Conservation (phyloP, 2,888 invertebrate genomes). For the Bembecia ichneumoniformis region DNA sequence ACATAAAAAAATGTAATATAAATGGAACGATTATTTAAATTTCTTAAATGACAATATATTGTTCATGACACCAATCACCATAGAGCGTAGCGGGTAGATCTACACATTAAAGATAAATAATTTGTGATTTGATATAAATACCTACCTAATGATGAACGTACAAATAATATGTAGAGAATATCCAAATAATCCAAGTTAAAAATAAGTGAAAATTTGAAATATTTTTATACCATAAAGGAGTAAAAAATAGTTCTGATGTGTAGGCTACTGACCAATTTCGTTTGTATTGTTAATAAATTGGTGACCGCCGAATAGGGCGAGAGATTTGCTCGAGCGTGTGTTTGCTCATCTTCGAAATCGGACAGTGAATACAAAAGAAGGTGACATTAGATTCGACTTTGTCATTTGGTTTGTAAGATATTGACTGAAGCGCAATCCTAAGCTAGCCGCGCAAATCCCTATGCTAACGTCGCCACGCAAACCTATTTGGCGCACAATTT, state of each 20-base stretch:
- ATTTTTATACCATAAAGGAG: conserved; percentile 62
- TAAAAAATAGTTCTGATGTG: conserved; percentile 42
- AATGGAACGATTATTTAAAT: neutral
- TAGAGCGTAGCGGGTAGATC: conserved; percentile 35
- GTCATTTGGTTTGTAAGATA: too few species aligned
- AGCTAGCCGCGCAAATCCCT: too few species aligned
- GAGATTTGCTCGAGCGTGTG: conserved; percentile 14
- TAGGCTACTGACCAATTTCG: conserved; percentile 51
- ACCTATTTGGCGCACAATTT: conserved; percentile 43
- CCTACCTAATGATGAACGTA: conserved; percentile 60
- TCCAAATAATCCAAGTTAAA: conserved; percentile 41
- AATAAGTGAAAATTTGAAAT: conserved; percentile 39
- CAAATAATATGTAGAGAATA: conserved; percentile 59
- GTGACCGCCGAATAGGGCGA: conserved; percentile 37
- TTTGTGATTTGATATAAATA: conserved; percentile 47
- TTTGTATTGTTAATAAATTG: conserved; percentile 25
- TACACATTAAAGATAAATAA: conserved; percentile 36
- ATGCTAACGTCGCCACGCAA: conserved; percentile 1
- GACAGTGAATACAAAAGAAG: too few species aligned
- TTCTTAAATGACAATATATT: neutral
- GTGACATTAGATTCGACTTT: too few species aligned
- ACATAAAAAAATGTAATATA: neutral
- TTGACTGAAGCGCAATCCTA: too few species aligned
- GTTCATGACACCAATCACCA: conserved; percentile 29
- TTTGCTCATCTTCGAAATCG: too few species aligned